Evolutionary conservation across 2,797 vertebrate species (phyloP).

Genomic region (Neoniphon sammara): DNA sequence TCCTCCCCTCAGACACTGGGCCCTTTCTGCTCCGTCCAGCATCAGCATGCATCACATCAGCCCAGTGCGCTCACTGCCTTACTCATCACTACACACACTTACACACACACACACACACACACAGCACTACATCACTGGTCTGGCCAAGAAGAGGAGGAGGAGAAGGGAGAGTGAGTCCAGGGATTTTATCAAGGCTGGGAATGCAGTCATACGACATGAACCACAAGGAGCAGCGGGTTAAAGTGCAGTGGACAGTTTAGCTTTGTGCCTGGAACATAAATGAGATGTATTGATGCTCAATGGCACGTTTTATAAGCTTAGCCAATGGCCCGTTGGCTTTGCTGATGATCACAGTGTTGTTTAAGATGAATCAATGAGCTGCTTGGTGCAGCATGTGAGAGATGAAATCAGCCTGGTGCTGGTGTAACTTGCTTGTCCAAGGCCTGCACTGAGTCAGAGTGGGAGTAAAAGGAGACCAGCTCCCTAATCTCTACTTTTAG

Average conservation of each 20-base stretch:
- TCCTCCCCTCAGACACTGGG: constrained; percentile 72
- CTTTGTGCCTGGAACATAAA: constrained; percentile 60
- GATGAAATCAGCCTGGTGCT: constrained; percentile 38
- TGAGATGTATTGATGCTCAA: constrained; percentile 50
- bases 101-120: constrained; percentile 28
- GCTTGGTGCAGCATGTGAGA: constrained; percentile 24
- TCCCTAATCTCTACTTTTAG: too few species aligned
- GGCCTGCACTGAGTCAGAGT: constrained; percentile 28
- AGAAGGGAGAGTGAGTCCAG: constrained; percentile 15
- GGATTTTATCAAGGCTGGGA: constrained; percentile 9
- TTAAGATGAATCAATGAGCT: constrained; percentile 22
- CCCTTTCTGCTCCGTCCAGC: constrained; percentile 73
- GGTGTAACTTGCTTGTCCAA: constrained; percentile 9
- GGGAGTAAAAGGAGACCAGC: too few species aligned
- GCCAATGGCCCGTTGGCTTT: not conserved
- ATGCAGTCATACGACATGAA: constrained; percentile 37
- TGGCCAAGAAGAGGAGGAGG: constrained; percentile 12
- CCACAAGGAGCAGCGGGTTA: not conserved
- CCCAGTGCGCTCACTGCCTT: constrained; percentile 62
- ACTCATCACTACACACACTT: constrained; percentile 54
- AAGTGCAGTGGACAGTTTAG: constrained; percentile 42
- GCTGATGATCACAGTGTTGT: not conserved
- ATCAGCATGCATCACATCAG: constrained; percentile 76
- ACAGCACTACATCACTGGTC: constrained; percentile 43
- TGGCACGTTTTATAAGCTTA: constrained; percentile 9